A percentile compares a stretch with the other conserved stretches of the same genome.
These are phyloP conservation scores for Polydrusus cervinus DNA, from an alignment of 2,888 invertebrate genomes.

Conservation along the genomic window DNA sequence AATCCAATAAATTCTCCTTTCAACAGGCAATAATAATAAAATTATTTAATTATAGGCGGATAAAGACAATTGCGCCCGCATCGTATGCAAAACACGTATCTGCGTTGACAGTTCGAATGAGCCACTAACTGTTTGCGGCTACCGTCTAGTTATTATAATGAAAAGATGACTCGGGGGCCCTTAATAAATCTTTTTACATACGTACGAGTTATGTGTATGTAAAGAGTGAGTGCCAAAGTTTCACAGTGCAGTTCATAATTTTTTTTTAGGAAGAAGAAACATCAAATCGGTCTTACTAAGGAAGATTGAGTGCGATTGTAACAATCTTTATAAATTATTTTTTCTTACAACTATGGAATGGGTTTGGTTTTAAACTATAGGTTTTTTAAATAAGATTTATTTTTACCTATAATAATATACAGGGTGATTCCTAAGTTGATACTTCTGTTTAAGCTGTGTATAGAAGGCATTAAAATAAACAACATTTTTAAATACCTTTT, in stretches of 20 bases:
- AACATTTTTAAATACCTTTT: no score
- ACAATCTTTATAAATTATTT: no score
- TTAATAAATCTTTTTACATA: conserved; percentile 38
- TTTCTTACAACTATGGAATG: no score
- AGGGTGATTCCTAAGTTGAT: no score
- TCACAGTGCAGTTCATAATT: not conserved
- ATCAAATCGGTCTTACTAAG: no score
- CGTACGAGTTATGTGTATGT: conserved; percentile 7
- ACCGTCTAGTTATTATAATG: conserved; percentile 52
- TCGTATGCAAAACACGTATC: conserved; percentile 50
- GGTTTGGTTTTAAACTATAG: no score
- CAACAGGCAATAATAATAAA: conserved; percentile 43
- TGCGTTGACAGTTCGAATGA: conserved; percentile 43
- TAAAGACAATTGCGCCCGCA: conserved; percentile 52
- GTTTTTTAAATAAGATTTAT: no score
- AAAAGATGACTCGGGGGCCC: conserved; percentile 34
- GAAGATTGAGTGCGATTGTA: no score
- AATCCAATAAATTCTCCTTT: conserved; percentile 44
- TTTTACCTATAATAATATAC: no score
- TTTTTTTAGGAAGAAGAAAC: not conserved
- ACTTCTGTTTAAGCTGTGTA: no score
- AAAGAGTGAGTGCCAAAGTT: not conserved
- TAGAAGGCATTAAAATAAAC: no score
- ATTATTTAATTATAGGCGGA: conserved; percentile 53
- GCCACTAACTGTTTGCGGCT: conserved; percentile 51